Conservation (phyloP, 2,888 invertebrate species). For the Rhaphigaster nebulosa region DNA sequence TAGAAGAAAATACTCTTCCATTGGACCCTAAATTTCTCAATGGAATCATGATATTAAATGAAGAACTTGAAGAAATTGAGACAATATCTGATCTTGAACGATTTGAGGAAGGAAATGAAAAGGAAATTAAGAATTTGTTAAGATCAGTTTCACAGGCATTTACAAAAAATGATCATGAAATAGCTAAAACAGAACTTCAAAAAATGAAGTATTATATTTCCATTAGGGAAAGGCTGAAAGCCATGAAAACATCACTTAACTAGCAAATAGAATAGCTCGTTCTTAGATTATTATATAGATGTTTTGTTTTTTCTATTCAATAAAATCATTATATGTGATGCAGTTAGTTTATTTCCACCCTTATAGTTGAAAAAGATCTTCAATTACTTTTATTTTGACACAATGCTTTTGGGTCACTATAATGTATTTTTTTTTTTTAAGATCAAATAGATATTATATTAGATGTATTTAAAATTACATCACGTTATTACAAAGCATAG, state of each 20-base stretch:
- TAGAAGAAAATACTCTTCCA: slow-evolving; percentile 77
- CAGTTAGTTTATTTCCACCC: not conserved
- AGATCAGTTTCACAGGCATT: slow-evolving; percentile 72
- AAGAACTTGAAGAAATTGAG: slow-evolving; percentile 68
- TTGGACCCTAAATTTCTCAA: slow-evolving; percentile 80
- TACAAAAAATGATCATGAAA: slow-evolving; percentile 74
- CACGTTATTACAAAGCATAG: too few species aligned
- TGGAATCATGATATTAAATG: slow-evolving; percentile 74
- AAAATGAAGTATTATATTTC: slow-evolving; percentile 89
- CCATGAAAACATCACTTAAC: slow-evolving; percentile 61
- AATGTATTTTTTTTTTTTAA: not conserved
- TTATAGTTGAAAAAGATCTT: not conserved
- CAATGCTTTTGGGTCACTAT: too few species aligned
- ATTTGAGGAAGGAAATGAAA: slow-evolving; percentile 70
- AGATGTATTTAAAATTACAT: too few species aligned
- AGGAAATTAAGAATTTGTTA: slow-evolving; percentile 62
- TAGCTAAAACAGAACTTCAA: slow-evolving; percentile 77
- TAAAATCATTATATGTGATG: not conserved
- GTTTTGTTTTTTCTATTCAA: not conserved
- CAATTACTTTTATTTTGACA: not conserved
- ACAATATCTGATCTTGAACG: slow-evolving; percentile 64
- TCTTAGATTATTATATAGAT: not conserved
- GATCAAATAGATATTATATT: not conserved
- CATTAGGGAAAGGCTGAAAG: slow-evolving; percentile 83
- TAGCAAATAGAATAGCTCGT: not conserved